Conservation (phyloP, 2,888 invertebrate genomes). For the Metopia argyrocephala region DNA sequence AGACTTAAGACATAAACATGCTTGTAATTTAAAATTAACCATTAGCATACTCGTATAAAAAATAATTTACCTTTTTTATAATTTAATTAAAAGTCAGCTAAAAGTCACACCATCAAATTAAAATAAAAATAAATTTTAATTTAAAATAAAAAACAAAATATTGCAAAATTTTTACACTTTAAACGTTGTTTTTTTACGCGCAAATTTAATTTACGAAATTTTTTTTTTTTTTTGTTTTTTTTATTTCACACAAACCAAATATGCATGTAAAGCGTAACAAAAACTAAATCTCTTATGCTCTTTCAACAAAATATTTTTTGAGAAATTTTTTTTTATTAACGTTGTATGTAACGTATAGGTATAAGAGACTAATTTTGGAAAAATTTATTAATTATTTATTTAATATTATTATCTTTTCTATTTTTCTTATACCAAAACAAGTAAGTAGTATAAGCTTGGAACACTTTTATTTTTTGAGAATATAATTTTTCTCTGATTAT, state of each 20-base stretch:
- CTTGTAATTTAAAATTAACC: background rate
- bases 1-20: slow-evolving; percentile 53
- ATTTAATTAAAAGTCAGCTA: slow-evolving; percentile 44
- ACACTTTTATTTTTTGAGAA: background rate
- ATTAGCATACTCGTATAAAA: background rate
- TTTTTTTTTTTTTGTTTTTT: background rate
- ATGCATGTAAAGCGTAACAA: no score
- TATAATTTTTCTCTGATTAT: background rate
- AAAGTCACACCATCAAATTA: slow-evolving; percentile 15
- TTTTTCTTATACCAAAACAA: no score
- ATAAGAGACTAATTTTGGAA: no score
- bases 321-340: background rate
- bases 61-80: slow-evolving; percentile 28
- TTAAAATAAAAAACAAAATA: slow-evolving; percentile 13
- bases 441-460: no score
- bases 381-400: no score
- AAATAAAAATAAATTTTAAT: no score
- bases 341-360: no score
- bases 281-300: background rate
- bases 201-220: slow-evolving; percentile 3
- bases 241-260: no score
- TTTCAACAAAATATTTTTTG: background rate
- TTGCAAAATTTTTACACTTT: slow-evolving; percentile 39
- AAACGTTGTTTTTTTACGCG: background rate
- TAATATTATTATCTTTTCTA: no score